These are phyloP conservation scores for Bradypodion pumilum DNA, from an alignment of 2,797 vertebrate genomes.

Conservation along the genomic window DNA sequence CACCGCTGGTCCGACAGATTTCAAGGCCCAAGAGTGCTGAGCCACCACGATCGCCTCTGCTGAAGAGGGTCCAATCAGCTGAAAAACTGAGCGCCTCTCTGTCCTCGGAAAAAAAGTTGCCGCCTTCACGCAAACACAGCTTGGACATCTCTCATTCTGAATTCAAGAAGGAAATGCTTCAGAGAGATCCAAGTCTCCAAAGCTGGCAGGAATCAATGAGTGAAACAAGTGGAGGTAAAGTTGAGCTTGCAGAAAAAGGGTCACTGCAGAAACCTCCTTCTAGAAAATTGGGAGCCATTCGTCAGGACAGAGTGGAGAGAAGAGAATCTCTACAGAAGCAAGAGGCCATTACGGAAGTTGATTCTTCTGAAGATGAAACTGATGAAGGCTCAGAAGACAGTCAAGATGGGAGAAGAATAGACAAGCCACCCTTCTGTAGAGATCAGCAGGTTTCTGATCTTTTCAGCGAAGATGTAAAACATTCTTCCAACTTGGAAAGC, in stretches of 20 bases:
- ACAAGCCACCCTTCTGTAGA: constrained; percentile 45
- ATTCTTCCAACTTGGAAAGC: constrained; percentile 66
- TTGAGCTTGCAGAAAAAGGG: constrained; percentile 83
- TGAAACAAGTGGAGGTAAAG: constrained; percentile 80
- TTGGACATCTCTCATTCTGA: constrained; percentile 90
- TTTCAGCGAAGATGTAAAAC: constrained; percentile 65
- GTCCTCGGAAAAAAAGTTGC: constrained; percentile 84
- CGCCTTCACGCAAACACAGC: constrained; percentile 86
- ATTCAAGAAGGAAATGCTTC: constrained; percentile 93
- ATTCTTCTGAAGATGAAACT: constrained; percentile 93
- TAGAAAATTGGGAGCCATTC: constrained; percentile 84
- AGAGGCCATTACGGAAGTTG: constrained; percentile 95
- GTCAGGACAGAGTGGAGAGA: constrained; percentile 92
- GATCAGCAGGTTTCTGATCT: constrained; percentile 65
- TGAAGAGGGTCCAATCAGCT: constrained; percentile 94
- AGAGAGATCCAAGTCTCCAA: constrained; percentile 87
- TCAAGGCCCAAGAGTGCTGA: constrained; percentile 94
- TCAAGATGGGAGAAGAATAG: constrained; percentile 80
- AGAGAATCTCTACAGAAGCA: constrained; percentile 95
- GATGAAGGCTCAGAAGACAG: constrained; percentile 92
- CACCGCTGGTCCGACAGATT: constrained; percentile 89
- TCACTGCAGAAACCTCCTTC: constrained; percentile 85
- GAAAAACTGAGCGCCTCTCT: constrained; percentile 90
- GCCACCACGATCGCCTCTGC: constrained; percentile 90
- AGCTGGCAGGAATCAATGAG: constrained; percentile 85